Conservation (phyloP, 2,797 vertebrate genomes). For the Xerus rutilus region DNA sequence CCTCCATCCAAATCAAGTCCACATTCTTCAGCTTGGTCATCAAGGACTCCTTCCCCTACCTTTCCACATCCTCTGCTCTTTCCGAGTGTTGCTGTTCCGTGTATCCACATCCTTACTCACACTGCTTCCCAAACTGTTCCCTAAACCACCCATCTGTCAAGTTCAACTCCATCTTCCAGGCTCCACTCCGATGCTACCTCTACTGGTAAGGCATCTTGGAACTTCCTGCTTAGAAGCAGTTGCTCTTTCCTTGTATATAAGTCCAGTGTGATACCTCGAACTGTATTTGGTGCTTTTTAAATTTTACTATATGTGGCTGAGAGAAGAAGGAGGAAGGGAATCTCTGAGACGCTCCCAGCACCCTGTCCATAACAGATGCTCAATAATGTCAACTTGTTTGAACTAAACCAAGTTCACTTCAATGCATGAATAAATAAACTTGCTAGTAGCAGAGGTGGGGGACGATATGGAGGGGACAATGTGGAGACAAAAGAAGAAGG, state of each 20-base stretch:
- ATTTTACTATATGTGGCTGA: background rate
- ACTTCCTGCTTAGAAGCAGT: background rate
- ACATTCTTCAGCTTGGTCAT: fast-evolving
- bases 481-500: background rate
- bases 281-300: fast-evolving
- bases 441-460: background rate
- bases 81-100: background rate
- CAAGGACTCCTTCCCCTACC: background rate
- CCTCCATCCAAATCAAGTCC: background rate
- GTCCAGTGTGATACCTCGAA: background rate
- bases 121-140: no score
- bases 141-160: background rate
- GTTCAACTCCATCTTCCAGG: background rate
- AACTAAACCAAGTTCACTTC: background rate
- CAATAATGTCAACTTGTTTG: background rate
- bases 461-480: background rate
- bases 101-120: background rate
- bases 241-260: background rate
- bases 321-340: background rate
- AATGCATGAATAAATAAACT: background rate
- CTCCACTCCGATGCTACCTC: background rate
- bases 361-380: background rate
- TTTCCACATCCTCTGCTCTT: background rate
- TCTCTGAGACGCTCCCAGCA: background rate
- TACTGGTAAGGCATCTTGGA: background rate